Evolutionary conservation across 2,113 vertebrate species (phyloP).

Genomic region (Actenoides hombroni): DNA sequence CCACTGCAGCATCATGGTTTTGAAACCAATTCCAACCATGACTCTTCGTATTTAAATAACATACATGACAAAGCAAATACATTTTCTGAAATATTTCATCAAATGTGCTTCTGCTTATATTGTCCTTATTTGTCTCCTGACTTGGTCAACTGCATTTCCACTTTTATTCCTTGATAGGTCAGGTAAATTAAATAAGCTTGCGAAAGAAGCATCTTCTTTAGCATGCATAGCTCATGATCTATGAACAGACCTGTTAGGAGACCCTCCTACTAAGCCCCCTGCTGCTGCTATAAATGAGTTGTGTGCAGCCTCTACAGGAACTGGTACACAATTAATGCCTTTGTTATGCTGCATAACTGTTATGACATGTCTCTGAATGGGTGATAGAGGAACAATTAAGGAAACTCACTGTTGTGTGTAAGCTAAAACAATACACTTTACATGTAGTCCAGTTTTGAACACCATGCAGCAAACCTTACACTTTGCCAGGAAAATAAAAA

Average conservation of each 20-base stretch:
- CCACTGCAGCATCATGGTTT: too few relatives aligned
- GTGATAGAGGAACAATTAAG: background rate
- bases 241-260: background rate
- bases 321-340: background rate
- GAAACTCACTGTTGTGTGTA: background rate
- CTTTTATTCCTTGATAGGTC: background rate
- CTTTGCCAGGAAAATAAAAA: background rate
- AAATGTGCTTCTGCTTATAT: background rate
- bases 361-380: background rate
- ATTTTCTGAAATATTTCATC: background rate
- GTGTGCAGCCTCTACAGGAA: conserved; percentile 25
- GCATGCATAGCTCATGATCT: background rate
- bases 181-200: background rate
- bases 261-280: background rate
- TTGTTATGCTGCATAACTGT: background rate
- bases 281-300: background rate
- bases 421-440: background rate
- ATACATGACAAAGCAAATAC: background rate
- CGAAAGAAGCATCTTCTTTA: background rate
- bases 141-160: background rate
- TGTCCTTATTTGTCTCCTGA: background rate
- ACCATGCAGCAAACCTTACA: background rate
- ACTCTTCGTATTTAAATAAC: background rate
- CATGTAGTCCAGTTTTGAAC: background rate
- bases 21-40: too few relatives aligned